Conservation (phyloP, 2,888 invertebrate species). For the Agriopis marginaria region DNA sequence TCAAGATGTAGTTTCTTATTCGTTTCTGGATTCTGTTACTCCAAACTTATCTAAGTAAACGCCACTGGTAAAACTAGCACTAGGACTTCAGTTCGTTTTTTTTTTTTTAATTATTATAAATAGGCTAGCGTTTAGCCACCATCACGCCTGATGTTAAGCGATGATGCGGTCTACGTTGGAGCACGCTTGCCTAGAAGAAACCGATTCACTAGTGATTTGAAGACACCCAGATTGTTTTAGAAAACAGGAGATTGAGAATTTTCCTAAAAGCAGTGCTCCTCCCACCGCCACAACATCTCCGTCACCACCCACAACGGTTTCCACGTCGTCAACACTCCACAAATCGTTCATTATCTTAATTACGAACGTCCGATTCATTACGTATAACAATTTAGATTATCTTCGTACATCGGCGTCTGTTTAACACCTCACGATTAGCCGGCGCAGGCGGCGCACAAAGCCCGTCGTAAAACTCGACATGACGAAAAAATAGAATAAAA, state of each 20-base stretch:
- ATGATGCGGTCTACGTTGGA: too few species aligned
- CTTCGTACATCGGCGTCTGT: constrained; percentile 70
- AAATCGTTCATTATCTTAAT: constrained; percentile 69
- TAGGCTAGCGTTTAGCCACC: too few species aligned
- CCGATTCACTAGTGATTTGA: too few species aligned
- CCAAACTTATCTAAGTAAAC: too few species aligned
- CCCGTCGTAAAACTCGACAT: constrained; percentile 72
- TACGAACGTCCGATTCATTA: constrained; percentile 73
- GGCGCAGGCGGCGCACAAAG: constrained; percentile 67
- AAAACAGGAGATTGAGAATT: not conserved
- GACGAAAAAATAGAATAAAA: constrained; percentile 64
- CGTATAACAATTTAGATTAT: constrained; percentile 68
- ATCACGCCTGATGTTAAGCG: too few species aligned
- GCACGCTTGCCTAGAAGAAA: too few species aligned
- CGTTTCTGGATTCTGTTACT: too few species aligned
- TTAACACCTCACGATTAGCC: constrained; percentile 74
- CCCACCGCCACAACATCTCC: not conserved
- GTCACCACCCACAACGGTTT: constrained; percentile 23
- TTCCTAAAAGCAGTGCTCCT: not conserved
- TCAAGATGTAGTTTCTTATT: too few species aligned
- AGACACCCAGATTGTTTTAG: too few species aligned
- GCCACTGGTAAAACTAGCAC: too few species aligned
- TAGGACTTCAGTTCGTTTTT: too few species aligned
- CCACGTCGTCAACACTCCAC: constrained; percentile 47
- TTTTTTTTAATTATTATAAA: too few species aligned